A percentile compares a stretch with the other conserved stretches of the same genome.
Conservation (phyloP, 2,888 invertebrate species). For the Euplexia lucipara region DNA sequence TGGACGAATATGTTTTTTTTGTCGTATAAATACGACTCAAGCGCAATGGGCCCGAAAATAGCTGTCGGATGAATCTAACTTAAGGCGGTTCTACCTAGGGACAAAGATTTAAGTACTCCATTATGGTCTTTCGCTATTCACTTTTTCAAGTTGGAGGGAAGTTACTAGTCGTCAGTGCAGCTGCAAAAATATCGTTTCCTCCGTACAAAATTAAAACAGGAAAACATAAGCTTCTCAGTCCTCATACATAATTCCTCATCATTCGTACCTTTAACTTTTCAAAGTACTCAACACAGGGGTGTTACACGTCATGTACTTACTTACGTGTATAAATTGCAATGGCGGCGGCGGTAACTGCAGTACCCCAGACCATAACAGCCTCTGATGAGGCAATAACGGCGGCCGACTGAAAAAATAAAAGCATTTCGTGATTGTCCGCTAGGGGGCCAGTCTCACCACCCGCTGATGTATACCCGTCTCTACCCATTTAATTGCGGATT, state of each 20-base stretch:
- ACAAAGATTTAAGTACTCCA: too few species aligned
- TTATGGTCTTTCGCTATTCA: too few species aligned
- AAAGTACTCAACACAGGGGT: conserved; percentile 32
- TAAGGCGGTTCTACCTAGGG: too few species aligned
- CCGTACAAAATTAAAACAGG: conserved; percentile 10
- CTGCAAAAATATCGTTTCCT: not conserved
- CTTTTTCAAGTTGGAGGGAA: not conserved
- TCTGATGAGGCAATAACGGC: conserved; percentile 86
- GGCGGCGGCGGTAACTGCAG: conserved; percentile 71
- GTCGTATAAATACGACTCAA: too few species aligned
- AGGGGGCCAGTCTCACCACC: conserved; percentile 69
- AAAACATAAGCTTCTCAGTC: conserved; percentile 4
- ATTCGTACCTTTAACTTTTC: conserved; percentile 29
- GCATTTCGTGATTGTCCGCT: conserved; percentile 86
- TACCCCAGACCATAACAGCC: conserved; percentile 75
- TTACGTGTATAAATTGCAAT: conserved; percentile 63
- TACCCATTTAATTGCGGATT: conserved; percentile 76
- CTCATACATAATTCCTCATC: conserved; percentile 39
- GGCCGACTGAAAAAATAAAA: conserved; percentile 85
- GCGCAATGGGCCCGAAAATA: too few species aligned
- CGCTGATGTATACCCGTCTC: conserved; percentile 69
- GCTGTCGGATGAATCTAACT: too few species aligned
- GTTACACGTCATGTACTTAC: conserved; percentile 56
- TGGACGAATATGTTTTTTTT: too few species aligned
- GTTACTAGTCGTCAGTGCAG: not conserved